Percentiles rank a stretch among this genome's conserved stretches.
Conservation (phyloP, 2,888 invertebrate genomes). For the Rotaria magnacalcarata region DNA sequence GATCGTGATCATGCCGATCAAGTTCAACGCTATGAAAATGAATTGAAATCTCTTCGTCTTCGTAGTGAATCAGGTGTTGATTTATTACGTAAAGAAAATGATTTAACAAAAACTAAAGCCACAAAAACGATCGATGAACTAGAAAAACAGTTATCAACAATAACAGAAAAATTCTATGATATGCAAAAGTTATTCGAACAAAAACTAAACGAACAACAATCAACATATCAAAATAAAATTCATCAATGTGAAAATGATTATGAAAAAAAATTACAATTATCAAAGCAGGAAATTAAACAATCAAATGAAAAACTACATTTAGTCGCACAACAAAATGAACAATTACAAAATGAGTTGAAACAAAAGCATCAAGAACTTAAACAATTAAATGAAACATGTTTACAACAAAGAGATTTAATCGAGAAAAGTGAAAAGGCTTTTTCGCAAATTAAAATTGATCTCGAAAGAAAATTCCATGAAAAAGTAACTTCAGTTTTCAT, state of each 20-base stretch:
- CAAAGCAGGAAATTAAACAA: neutral
- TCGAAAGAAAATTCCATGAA: neutral
- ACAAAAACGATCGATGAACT: constrained; percentile 28
- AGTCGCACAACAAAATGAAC: constrained; percentile 2
- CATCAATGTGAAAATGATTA: constrained; percentile 30
- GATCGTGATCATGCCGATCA: constrained; percentile 33
- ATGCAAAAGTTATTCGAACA: constrained; percentile 36
- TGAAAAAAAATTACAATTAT: constrained; percentile 11
- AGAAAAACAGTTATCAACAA: constrained; percentile 12
- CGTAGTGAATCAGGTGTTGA: constrained; percentile 36
- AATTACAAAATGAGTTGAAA: constrained; percentile 35
- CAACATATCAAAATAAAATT: neutral
- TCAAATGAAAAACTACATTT: neutral
- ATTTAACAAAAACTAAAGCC: constrained; percentile 29
- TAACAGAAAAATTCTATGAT: constrained; percentile 36
- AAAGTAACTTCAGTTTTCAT: neutral
- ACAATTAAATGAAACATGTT: constrained; percentile 27
- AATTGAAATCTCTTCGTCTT: constrained; percentile 20
- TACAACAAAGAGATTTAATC: constrained; percentile 11
- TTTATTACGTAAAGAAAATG: constrained; percentile 33
- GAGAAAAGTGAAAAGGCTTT: constrained; percentile 23
- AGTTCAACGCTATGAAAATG: constrained; percentile 36
- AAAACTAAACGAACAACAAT: constrained; percentile 21
- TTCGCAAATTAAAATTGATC: constrained; percentile 16
- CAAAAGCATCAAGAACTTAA: neutral